A percentile compares a stretch with the other conserved stretches of the same genome.
Conservation (phyloP, 2,797 vertebrate genomes). For the Natrix natrix region DNA sequence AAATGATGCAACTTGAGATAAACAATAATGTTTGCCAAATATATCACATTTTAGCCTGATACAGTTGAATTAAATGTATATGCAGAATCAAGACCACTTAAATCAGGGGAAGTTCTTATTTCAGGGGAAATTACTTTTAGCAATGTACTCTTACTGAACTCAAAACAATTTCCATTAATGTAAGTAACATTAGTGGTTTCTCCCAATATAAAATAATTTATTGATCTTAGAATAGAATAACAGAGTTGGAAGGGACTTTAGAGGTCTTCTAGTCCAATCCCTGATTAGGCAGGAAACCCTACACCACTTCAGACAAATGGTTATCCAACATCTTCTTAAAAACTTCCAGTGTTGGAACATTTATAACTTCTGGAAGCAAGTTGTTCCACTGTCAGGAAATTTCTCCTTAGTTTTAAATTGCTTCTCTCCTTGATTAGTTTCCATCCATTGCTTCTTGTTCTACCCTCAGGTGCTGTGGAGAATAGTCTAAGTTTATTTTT, state of each 20-base stretch:
- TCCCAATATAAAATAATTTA: background rate
- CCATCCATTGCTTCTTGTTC: too few relatives aligned
- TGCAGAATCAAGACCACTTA: background rate
- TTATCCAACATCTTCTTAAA: too few relatives aligned
- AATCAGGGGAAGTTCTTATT: background rate
- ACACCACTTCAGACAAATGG: too few relatives aligned
- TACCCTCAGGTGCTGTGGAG: too few relatives aligned
- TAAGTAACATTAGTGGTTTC: background rate
- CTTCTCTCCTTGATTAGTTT: too few relatives aligned
- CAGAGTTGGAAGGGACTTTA: too few relatives aligned
- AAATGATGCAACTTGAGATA: slow-evolving; percentile 28
- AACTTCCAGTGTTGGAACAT: too few relatives aligned
- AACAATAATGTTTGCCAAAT: slow-evolving; percentile 14
- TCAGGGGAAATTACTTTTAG: background rate
- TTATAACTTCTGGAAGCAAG: too few relatives aligned
- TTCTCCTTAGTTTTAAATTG: too few relatives aligned
- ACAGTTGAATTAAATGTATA: slow-evolving; percentile 24
- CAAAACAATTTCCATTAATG: background rate
- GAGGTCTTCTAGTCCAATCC: too few relatives aligned
- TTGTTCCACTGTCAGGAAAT: too few relatives aligned
- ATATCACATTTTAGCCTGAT: slow-evolving; percentile 7
- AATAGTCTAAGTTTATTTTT: background rate
- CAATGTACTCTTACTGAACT: background rate
- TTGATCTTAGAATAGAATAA: background rate
- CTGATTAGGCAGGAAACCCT: too few relatives aligned